A percentile compares a stretch with the other conserved stretches of the same genome.
Evolutionary conservation across 2,888 invertebrate species (phyloP).

Genomic region (Hypomecis atomaria): DNA sequence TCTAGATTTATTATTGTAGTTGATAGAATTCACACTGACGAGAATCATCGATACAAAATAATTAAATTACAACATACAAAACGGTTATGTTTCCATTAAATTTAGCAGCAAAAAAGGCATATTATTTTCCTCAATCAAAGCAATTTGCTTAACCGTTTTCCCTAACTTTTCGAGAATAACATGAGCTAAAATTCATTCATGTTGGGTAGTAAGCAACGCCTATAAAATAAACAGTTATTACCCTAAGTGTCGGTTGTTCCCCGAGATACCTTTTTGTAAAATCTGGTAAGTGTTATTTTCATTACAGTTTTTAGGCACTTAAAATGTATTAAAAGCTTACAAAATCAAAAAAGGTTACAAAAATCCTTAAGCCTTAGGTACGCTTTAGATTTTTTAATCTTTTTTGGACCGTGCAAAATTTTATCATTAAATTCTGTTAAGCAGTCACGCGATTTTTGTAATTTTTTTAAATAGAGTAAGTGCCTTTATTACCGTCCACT

Average conservation of each 20-base stretch:
- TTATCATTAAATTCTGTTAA: too few species aligned
- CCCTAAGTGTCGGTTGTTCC: conserved; percentile 8
- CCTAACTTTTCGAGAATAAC: conserved; percentile 16
- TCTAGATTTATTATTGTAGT: too few species aligned
- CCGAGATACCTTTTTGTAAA: conserved; percentile 1
- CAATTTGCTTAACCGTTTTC: conserved; percentile 30
- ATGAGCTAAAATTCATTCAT: conserved; percentile 34
- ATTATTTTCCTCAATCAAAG: conserved; percentile 25
- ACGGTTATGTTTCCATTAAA: not conserved
- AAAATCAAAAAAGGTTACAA: too few species aligned
- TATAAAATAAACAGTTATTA: conserved; percentile 46
- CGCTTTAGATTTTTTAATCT: too few species aligned
- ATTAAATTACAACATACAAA: not conserved
- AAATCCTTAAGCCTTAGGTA: too few species aligned
- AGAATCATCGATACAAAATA: not conserved
- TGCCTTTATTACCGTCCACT: too few species aligned
- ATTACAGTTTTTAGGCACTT: not conserved
- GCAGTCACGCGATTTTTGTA: too few species aligned
- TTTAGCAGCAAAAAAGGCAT: conserved; percentile 5
- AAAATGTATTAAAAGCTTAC: not conserved
- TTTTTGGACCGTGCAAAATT: too few species aligned
- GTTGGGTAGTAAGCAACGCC: conserved; percentile 35
- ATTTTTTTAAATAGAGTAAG: too few species aligned
- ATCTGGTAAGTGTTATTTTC: conserved; percentile 1
- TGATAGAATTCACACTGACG: too few species aligned